Evolutionary conservation across 2,113 vertebrate genomes (phyloP).

Genomic region (Amazona guildingii): DNA sequence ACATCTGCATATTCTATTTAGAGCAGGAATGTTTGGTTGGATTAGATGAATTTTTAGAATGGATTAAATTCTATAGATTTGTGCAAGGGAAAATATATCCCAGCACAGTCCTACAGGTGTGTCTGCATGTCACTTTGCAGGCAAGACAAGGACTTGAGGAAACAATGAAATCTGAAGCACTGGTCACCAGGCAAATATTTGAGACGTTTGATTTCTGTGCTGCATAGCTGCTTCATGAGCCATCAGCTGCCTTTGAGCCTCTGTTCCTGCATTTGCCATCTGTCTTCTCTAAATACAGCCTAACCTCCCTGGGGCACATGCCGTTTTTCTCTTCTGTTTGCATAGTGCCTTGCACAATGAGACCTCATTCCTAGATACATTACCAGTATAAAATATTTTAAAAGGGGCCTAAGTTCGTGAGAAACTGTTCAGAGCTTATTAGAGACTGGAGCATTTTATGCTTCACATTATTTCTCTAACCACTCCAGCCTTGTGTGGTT

Average conservation of each 20-base stretch:
- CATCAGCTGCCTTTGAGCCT: not conserved
- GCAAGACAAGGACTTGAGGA: not conserved
- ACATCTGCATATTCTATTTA: not conserved
- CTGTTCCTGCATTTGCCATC: conserved; percentile 27
- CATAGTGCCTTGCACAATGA: not conserved
- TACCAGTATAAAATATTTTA: not conserved
- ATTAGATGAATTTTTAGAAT: not conserved
- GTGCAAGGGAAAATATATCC: not conserved
- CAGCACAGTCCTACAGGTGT: not conserved
- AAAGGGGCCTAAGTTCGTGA: not conserved
- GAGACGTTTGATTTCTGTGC: conserved; percentile 1
- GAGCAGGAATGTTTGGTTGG: not conserved
- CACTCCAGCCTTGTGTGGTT: not conserved
- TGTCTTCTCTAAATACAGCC: conserved; percentile 24
- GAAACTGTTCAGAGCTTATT: not conserved
- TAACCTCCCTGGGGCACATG: not conserved
- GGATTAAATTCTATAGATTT: not conserved
- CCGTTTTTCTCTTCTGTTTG: not conserved
- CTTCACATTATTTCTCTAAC: not conserved
- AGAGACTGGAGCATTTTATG: not conserved
- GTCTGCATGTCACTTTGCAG: not conserved
- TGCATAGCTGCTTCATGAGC: not conserved
- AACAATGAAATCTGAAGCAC: not conserved
- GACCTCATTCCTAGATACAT: not conserved
- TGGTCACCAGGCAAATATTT: conserved; percentile 22